These are phyloP conservation scores for Megalonaias nervosa DNA, from an alignment of 1,140 invertebrate species.

Conservation along the genomic window DNA sequence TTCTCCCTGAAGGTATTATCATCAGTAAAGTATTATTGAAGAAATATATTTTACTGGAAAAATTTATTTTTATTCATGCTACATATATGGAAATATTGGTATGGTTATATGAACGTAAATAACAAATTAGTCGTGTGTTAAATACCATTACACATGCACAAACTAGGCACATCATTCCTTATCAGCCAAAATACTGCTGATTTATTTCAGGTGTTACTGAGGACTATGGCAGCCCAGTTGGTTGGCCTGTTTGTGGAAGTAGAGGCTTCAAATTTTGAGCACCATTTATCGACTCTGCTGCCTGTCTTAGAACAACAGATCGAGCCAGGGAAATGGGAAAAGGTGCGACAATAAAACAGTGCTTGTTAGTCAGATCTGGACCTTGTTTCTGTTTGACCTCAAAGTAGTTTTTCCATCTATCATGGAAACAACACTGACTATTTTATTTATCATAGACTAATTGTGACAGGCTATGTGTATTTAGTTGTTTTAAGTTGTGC, in stretches of 20 bases:
- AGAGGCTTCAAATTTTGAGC: constrained; percentile 79
- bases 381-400: too few species aligned
- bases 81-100: too few species aligned
- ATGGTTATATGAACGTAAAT: too few species aligned
- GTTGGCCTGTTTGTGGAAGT: constrained; percentile 81
- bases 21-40: too few species aligned
- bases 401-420: not conserved
- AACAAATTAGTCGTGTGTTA: not conserved
- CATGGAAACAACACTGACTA: too few species aligned
- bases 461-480: not conserved
- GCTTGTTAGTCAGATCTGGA: too few species aligned
- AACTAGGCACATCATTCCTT: not conserved
- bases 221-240: constrained; percentile 77
- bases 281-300: constrained; percentile 75
- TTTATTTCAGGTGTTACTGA: constrained; percentile 36
- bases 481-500: not conserved
- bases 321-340: constrained; percentile 54
- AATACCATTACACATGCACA: not conserved
- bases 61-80: too few species aligned
- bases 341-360: constrained; percentile 21
- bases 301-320: constrained; percentile 75
- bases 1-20: too few species aligned
- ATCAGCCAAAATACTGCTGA: not conserved
- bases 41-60: too few species aligned
- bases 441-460: not conserved